Evolutionary conservation across 2,888 invertebrate species (phyloP), one percentile per base, ranked within the genome.

Genomic region (Osedax frankpressi): DNA sequence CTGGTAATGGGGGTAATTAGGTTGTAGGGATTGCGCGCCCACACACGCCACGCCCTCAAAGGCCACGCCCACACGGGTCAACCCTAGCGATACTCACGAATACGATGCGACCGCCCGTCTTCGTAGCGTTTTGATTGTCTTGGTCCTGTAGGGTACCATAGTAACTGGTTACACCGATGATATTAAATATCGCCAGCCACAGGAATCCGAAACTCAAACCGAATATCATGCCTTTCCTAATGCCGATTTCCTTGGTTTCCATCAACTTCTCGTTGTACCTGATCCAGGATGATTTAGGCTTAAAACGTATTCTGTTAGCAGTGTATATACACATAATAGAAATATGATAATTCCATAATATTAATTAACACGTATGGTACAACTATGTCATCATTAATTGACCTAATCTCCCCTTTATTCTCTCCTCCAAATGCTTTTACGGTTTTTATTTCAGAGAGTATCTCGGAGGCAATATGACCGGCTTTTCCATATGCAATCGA

Each of bases 151-250:
- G 11, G 3, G 69, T 69, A 19, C 69, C 69, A 29, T 28, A 69
- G 25, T 29, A 69, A 29, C 30, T 69, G 69, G 11, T 29, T 29
- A 69, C 28, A 6, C 69, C 69, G 26, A 69, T 29, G 28, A 69
- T 69, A n/a, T 28, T 14, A 29, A 69, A 69, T 14, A 29, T 3
- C 19, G 28, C 25, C 28, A 69, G 25, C 69, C 28, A 69, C 28
- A 28, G 28, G 19, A 14, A 11, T 25, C 69, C 69, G 6, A 69
- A 24, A 11, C 28, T 28, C 11, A n/a, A 14, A 14, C 69, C 69
- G 6, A 28, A 19, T 2, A 69, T 6, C 30, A 11, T 26, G 11
- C 69, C 69, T n/a, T 3, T 69, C 3, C 19, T 6, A 11, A 69
- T 69, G 11, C 69, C 69, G 69, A 69, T 44, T 19, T 6, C 44